Percentiles rank a stretch among this genome's conserved stretches.
phyloP scores from a whole-genome alignment of 2,797 vertebrate species.

The Apodemus agrarius region DNA sequence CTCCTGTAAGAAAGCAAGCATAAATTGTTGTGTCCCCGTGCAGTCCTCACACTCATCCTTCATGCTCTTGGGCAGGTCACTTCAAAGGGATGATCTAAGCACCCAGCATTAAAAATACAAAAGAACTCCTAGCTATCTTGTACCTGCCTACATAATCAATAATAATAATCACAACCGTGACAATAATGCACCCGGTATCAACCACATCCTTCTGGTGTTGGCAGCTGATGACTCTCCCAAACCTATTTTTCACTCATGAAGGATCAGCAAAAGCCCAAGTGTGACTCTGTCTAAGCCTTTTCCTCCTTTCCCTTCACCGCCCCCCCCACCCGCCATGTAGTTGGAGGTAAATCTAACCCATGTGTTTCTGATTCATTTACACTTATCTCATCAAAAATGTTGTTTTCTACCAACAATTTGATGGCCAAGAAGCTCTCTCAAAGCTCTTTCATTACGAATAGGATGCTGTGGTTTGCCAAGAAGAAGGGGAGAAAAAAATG shows the following conservation, averaged over 20 bases:
- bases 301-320: constrained; percentile 57
- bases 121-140: background rate
- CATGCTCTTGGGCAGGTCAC: background rate
- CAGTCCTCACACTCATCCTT: background rate
- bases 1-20: background rate
- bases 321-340: constrained; percentile 56
- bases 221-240: constrained; percentile 46
- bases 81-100: background rate
- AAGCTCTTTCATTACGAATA: constrained; percentile 76
- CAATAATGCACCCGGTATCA: background rate
- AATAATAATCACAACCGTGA: constrained; percentile 33
- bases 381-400: constrained; percentile 80
- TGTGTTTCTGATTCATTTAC: constrained; percentile 82
- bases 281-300: constrained; percentile 65
- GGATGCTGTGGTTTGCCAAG: constrained; percentile 76
- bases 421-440: constrained; percentile 70
- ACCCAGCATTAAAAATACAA: background rate
- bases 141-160: background rate
- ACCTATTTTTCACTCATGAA: constrained; percentile 64
- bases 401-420: constrained; percentile 75
- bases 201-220: constrained; percentile 47
- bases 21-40: background rate
- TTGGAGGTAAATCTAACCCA: constrained; percentile 78
- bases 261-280: constrained; percentile 65
- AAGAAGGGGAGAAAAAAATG: background rate